These are phyloP conservation scores for Sigmodon hispidus DNA, from an alignment of 2,113 vertebrate genomes.

Conservation along the genomic window DNA sequence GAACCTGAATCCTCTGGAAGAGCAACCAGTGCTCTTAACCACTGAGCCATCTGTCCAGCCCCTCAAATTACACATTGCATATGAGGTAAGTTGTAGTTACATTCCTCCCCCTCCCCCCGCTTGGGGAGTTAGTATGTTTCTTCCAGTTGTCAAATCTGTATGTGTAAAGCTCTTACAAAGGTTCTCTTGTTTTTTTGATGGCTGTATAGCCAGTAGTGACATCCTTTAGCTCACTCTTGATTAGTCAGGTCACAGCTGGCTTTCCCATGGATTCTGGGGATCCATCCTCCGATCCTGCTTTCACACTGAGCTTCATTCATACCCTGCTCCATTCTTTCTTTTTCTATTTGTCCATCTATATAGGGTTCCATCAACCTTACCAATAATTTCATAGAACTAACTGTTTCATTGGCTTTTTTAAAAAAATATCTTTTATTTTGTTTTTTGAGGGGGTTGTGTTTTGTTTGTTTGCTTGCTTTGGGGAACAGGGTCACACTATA, in stretches of 20 bases:
- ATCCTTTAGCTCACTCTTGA: background rate
- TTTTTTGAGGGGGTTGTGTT: background rate
- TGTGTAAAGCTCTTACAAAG: background rate
- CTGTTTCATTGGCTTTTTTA: background rate
- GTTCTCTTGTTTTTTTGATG: background rate
- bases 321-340: background rate
- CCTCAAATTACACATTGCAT: background rate
- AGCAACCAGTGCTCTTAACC: background rate
- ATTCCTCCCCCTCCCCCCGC: too few relatives aligned
- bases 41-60: background rate
- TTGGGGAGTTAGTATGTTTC: background rate
- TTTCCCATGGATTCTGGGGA: background rate
- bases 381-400: background rate
- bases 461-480: background rate
- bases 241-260: background rate
- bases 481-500: background rate
- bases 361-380: background rate
- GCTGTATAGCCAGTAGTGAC: background rate
- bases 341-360: background rate
- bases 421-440: background rate
- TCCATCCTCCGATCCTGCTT: background rate
- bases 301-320: background rate
- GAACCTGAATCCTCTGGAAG: too few relatives aligned
- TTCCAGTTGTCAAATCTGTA: background rate
- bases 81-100: background rate